These are phyloP conservation scores for Scaptomyza pallida DNA, from an alignment of 1,140 invertebrate species.

Conservation along the genomic window DNA sequence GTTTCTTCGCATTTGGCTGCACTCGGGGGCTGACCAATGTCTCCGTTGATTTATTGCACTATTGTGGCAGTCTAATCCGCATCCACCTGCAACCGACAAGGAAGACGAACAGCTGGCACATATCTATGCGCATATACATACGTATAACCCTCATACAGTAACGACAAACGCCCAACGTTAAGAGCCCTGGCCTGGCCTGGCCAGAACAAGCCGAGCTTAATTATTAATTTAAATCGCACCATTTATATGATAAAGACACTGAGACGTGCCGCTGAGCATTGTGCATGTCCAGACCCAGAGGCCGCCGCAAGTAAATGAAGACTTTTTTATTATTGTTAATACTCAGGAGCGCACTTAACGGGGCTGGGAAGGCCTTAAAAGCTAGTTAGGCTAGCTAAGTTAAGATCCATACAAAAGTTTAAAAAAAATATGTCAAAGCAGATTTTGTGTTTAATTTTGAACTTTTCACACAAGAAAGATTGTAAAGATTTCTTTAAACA, in stretches of 20 bases:
- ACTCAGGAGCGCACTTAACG: slow-evolving; percentile 14
- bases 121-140: too few species aligned
- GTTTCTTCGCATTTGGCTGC: slow-evolving; percentile 68
- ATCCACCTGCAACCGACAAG: slow-evolving; percentile 35
- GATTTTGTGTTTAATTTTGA: too few species aligned
- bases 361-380: too few species aligned
- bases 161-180: slow-evolving; percentile 17
- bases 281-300: slow-evolving; percentile 60
- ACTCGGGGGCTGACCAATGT: slow-evolving; percentile 55
- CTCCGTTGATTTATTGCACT: slow-evolving; percentile 69
- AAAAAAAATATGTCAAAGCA: background rate
- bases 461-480: too few species aligned
- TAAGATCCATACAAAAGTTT: too few species aligned
- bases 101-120: slow-evolving; percentile 30
- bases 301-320: slow-evolving; percentile 34
- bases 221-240: slow-evolving; percentile 81
- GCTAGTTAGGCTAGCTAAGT: too few species aligned
- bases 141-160: slow-evolving; percentile 29
- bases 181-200: background rate
- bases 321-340: slow-evolving; percentile 15
- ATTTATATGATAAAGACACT: slow-evolving; percentile 80
- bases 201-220: slow-evolving; percentile 49
- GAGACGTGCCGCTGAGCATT: slow-evolving; percentile 74
- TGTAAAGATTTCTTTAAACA: too few species aligned
- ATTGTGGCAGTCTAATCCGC: slow-evolving; percentile 36